Conservation (phyloP, 2,888 invertebrate species). For the Orchestes rusci region DNA sequence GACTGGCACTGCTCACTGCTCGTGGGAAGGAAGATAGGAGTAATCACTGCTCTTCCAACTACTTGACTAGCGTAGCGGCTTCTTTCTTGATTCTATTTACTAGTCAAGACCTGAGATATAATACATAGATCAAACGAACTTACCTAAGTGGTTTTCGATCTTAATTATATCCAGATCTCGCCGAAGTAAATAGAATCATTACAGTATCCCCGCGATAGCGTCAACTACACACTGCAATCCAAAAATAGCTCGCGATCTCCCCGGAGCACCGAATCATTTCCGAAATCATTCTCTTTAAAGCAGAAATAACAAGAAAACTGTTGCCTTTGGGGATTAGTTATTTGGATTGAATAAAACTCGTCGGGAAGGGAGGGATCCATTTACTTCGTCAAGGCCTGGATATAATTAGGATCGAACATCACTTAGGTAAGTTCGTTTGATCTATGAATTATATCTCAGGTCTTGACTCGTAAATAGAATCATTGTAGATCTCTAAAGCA, state of each 20-base stretch:
- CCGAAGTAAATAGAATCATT: background rate
- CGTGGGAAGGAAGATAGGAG: no score
- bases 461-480: background rate
- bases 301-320: no score
- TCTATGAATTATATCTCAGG: background rate
- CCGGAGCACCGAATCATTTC: background rate
- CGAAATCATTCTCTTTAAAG: background rate
- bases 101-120: no score
- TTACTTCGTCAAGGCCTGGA: background rate
- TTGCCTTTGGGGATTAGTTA: no score
- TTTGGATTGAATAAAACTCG: background rate
- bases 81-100: no score
- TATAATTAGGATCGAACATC: background rate
- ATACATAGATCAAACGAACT: background rate
- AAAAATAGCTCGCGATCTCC: background rate
- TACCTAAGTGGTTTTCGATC: background rate
- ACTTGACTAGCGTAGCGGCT: no score
- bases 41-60: no score
- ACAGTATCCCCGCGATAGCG: background rate
- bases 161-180: background rate
- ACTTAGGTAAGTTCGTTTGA: conserved; percentile 1
- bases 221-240: background rate
- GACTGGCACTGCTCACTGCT: no score
- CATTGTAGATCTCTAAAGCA: background rate
- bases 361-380: background rate